These are phyloP conservation scores for Hirtodrosophila trivittata DNA, from an alignment of 2,888 invertebrate genomes.

Conservation along the genomic window DNA sequence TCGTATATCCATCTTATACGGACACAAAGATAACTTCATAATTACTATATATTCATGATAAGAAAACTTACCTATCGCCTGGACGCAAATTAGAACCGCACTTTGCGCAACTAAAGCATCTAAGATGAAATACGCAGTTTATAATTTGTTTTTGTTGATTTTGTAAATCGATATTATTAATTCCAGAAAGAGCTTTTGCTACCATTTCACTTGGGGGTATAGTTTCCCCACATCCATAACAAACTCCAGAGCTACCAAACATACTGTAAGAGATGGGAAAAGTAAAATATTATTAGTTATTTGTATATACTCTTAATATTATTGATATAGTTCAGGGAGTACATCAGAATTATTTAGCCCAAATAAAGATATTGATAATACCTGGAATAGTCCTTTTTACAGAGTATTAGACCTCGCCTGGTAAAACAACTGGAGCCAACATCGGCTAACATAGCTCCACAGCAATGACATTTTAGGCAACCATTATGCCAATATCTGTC, in stretches of 20 bases:
- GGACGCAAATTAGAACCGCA: conserved; percentile 94
- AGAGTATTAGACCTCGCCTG: conserved; percentile 96
- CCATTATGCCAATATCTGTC: conserved; percentile 98
- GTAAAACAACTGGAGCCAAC: conserved; percentile 96
- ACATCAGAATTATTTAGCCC: no score
- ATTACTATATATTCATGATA: background rate
- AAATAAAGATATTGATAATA: conserved; percentile 86
- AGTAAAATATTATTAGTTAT: conserved; percentile 5
- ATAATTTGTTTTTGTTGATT: conserved; percentile 80
- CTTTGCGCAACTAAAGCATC: conserved; percentile 97
- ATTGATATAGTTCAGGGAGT: no score
- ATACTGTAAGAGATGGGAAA: conserved; percentile 87
- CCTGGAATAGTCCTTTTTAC: conserved; percentile 98
- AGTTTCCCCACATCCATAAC: conserved; percentile 95
- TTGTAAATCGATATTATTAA: conserved; percentile 84
- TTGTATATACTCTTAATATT: background rate
- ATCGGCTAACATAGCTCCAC: conserved; percentile 94
- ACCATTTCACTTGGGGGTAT: conserved; percentile 97
- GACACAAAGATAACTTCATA: no score
- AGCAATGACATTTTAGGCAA: conserved; percentile 96
- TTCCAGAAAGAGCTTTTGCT: conserved; percentile 87
- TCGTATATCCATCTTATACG: no score
- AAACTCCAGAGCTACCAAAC: conserved; percentile 95
- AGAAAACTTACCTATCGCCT: conserved; percentile 90
- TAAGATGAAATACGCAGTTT: conserved; percentile 88